These are phyloP conservation scores for Penaeus indicus DNA, from an alignment of 1,140 invertebrate species.

Conservation along the genomic window DNA sequence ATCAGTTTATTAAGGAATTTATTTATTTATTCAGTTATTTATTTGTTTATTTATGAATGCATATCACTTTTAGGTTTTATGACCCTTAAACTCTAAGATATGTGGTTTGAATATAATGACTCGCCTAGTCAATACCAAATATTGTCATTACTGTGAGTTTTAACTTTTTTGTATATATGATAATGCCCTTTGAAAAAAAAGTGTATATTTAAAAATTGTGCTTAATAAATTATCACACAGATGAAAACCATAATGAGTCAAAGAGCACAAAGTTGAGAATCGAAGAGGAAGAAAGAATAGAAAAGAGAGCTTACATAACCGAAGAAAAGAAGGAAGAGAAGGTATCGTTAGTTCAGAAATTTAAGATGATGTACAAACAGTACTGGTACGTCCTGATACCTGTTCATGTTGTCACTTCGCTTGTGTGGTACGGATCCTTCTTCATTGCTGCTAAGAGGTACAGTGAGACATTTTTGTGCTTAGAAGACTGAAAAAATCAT, in stretches of 20 bases:
- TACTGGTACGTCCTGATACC: constrained; percentile 95
- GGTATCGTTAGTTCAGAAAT: constrained; percentile 81
- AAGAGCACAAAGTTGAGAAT: neutral
- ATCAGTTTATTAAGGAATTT: no score
- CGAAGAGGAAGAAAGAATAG: constrained; percentile 22
- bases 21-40: no score
- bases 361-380: constrained; percentile 92
- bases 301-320: neutral
- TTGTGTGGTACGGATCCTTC: constrained; percentile 87
- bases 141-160: neutral
- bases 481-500: no score
- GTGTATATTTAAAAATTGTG: neutral
- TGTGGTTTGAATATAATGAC: no score
- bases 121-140: no score
- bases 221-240: neutral
- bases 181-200: no score
- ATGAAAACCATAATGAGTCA: constrained; percentile 21
- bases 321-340: constrained; percentile 53
- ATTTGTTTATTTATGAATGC: no score
- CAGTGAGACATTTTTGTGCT: neutral
- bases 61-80: no score
- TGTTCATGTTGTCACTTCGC: constrained; percentile 88
- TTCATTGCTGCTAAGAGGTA: constrained; percentile 91
- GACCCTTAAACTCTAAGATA: no score
- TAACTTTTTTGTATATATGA: neutral